phyloP scores from a whole-genome alignment of 1,140 invertebrate genomes.

The Drosophila pandora region DNA sequence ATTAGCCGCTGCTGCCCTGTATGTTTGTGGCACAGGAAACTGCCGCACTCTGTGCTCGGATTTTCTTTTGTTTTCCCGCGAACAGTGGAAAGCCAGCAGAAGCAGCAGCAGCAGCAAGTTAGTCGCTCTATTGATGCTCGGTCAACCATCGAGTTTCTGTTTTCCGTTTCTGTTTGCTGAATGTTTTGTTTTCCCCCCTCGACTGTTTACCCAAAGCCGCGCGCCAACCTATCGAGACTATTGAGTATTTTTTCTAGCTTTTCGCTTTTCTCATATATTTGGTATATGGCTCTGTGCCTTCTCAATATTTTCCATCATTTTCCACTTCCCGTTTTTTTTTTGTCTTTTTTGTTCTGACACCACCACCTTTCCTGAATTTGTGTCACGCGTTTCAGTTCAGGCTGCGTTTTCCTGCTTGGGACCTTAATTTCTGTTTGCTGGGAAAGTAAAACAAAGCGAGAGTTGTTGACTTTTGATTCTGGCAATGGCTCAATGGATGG shows the following conservation, averaged over 20 bases:
- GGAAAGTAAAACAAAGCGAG: conserved; percentile 67
- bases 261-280: conserved; percentile 19
- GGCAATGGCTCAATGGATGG: conserved; percentile 22
- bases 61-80: conserved; percentile 45
- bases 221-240: conserved; percentile 35
- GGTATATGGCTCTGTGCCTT: conserved; percentile 17
- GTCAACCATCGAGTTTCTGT: conserved; percentile 55
- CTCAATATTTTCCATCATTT: conserved; percentile 61
- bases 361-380: conserved; percentile 64
- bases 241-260: conserved; percentile 7
- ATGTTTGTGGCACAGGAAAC: conserved; percentile 62
- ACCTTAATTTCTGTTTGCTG: conserved; percentile 77
- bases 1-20: conserved; percentile 50
- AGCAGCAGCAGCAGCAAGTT: conserved; percentile 21
- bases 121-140: conserved; percentile 72
- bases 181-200: conserved; percentile 20
- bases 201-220: conserved; percentile 52
- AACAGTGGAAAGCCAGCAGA: conserved; percentile 35
- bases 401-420: conserved; percentile 35
- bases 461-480: conserved; percentile 69
- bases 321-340: conserved; percentile 60
- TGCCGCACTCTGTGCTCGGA: conserved; percentile 52
- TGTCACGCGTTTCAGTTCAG: conserved; percentile 66
- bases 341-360: conserved; percentile 59
- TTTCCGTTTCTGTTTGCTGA: conserved; percentile 43